Percentiles rank a stretch among this genome's conserved stretches.
These are phyloP conservation scores for Loxodonta africana DNA, from an alignment of 2,113 vertebrate genomes.

Conservation along the genomic window DNA sequence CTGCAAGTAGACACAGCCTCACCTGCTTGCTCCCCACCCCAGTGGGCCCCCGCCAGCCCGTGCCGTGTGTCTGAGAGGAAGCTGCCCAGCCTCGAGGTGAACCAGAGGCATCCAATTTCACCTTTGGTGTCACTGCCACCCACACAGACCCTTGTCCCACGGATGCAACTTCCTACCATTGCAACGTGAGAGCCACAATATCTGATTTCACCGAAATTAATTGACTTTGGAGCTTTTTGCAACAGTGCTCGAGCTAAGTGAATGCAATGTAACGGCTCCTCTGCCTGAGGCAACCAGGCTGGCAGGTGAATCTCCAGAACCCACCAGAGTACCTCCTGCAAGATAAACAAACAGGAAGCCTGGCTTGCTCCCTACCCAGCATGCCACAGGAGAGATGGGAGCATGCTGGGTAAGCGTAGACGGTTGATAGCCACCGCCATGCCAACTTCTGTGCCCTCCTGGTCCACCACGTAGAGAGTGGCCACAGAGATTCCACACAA, in stretches of 20 bases:
- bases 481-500: rapidly evolving
- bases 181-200: neutral
- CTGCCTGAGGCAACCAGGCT: neutral
- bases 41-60: rapidly evolving
- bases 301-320: neutral
- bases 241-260: neutral
- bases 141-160: neutral
- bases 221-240: conserved; percentile 2
- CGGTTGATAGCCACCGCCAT: rapidly evolving
- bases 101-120: neutral
- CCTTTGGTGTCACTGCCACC: neutral
- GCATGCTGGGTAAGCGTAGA: rapidly evolving
- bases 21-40: neutral
- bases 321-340: neutral
- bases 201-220: conserved; percentile 51
- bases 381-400: rapidly evolving
- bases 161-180: neutral
- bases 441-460: neutral
- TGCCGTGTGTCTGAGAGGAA: neutral
- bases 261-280: neutral
- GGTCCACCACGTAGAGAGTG: neutral
- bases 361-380: too few relatives aligned
- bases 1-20: too few relatives aligned
- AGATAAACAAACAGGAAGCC: neutral
- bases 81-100: neutral